Evolutionary conservation across 2,113 vertebrate species (phyloP).

Genomic region (Orthonyx spaldingii): DNA sequence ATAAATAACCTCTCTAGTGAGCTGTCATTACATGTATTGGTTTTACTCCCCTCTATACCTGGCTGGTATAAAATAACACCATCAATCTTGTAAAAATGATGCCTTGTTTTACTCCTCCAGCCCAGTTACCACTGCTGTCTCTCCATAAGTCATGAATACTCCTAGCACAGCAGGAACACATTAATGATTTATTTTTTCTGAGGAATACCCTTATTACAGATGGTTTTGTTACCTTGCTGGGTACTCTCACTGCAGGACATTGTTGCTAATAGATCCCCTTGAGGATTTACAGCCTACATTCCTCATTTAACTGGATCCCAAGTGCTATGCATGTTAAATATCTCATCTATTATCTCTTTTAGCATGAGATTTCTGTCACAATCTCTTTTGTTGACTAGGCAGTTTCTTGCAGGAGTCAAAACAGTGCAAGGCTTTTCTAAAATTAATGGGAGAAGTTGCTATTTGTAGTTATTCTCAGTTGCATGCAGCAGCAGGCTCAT

Average conservation of each 20-base stretch:
- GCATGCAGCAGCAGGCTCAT: background rate
- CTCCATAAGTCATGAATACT: conserved; percentile 22
- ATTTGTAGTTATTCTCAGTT: background rate
- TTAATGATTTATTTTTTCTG: conserved; percentile 47
- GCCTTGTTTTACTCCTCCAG: conserved; percentile 9
- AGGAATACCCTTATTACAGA: conserved; percentile 22
- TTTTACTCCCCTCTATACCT: background rate
- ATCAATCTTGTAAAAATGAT: conserved; percentile 2
- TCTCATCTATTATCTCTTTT: conserved; percentile 44
- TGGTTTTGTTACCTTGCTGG: conserved; percentile 25
- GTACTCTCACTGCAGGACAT: conserved; percentile 5
- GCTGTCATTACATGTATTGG: conserved; percentile 7
- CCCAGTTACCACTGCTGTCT: background rate
- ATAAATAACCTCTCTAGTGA: background rate
- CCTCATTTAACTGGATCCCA: conserved; percentile 34
- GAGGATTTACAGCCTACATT: conserved; percentile 13
- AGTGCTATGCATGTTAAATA: conserved; percentile 29
- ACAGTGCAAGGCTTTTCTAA: background rate
- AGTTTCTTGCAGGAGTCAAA: background rate
- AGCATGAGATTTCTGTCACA: background rate
- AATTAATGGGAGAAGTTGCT: background rate
- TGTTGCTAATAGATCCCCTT: conserved; percentile 51
- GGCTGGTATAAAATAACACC: conserved; percentile 25
- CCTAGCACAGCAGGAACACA: conserved; percentile 8
- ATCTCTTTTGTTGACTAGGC: background rate